Base-by-base conservation (phyloP, 2,797 vertebrate species). In the Melanotaenia maccullochi region DNA sequence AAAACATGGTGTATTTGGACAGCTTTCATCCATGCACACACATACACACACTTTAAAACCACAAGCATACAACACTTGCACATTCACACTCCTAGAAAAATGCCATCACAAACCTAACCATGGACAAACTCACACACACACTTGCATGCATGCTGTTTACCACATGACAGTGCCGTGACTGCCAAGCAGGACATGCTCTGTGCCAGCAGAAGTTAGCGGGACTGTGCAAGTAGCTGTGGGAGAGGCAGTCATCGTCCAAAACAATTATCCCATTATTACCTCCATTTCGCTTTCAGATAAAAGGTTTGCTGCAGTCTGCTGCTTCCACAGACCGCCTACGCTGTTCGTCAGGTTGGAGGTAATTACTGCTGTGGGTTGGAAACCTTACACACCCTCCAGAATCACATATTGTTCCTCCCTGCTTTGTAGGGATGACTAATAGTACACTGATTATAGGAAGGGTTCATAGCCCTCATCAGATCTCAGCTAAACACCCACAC, bases 191-290 rank as follows among this genome's bases (percentile, higher is more conserved):
- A 35, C 35, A 28, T 1, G 0, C 36, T 36, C 2, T 6, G 13
- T 60, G 75, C 87, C 82, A 82, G 75, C 47, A 70, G 68, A 65
- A 64, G 65, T 73, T 65, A 80, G 70, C 55, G 38, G 68, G 60
- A 71, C 36, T 25, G 71, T 36, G 69, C 82, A 81, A 76, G 79
- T 83, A 81, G 64, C 65, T 0, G 61, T 58, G 56, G 82, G 85
- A 85, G 75, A 82, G 54, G 47, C 71, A 69, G 74, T 58, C 51
- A 38, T 71, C 54, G 13, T 86, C 86, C 82, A 84, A 78, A 88
- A 87, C 87, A 88, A 90, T 91, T 87, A 89, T 87, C 78, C 77
- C 64, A 76, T 90, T 84, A 90, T 90, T 89, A 86, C 77, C 73
- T 83, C 66, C 75, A 85, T 78, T 82, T 82, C 12, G 61, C 68